Percentiles rank a stretch among this genome's conserved stretches.
Evolutionary conservation across 1,140 invertebrate genomes (phyloP).

Genomic region (Platorchestia sp.): DNA sequence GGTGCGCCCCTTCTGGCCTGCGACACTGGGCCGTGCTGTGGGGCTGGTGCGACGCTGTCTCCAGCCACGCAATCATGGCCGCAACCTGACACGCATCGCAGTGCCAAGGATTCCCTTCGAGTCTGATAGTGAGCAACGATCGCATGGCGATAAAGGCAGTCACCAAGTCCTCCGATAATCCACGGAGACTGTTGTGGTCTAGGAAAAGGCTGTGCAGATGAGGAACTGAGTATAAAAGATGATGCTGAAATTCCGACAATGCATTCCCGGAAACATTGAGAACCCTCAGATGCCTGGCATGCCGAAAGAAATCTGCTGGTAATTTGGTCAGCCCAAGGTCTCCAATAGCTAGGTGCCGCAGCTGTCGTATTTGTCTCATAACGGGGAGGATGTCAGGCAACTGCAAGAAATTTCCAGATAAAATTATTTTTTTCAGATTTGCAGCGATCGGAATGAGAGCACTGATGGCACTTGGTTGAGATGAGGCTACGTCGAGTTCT

Average conservation of each 20-base stretch:
- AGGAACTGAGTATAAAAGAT: conserved; percentile 74
- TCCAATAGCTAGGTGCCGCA: conserved; percentile 75
- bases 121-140: conserved; percentile 71
- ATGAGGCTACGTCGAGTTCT: not conserved
- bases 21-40: conserved; percentile 61
- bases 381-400: conserved; percentile 72
- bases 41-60: conserved; percentile 59
- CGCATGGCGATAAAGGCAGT: conserved; percentile 71
- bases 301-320: conserved; percentile 74
- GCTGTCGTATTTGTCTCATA: conserved; percentile 74
- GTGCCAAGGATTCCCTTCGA: conserved; percentile 78
- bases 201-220: conserved; percentile 77
- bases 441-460: not conserved
- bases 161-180: conserved; percentile 75
- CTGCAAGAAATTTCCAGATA: conserved; percentile 79
- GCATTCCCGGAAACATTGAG: conserved; percentile 75
- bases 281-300: conserved; percentile 73
- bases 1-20: conserved; percentile 47
- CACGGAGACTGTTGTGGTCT: conserved; percentile 77
- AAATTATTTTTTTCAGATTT: conserved; percentile 75
- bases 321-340: conserved; percentile 73
- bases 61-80: conserved; percentile 69
- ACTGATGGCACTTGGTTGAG: not conserved
- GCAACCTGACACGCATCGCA: conserved; percentile 77
- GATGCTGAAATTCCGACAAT: conserved; percentile 74